Conservation (phyloP, 1,140 invertebrate genomes). For the Octopus sinensis region DNA sequence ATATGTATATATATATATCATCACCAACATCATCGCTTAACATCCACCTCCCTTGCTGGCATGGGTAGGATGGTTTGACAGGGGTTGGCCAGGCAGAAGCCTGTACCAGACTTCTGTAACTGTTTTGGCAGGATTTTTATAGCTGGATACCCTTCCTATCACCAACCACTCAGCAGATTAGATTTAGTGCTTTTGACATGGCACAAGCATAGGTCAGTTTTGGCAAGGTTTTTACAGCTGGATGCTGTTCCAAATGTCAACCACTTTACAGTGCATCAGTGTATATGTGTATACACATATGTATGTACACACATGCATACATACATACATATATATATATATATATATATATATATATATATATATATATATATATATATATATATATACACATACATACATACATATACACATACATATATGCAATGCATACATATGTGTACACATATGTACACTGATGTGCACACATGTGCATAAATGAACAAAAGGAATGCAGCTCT, state of each 20-base stretch:
- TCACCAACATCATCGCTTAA: no score
- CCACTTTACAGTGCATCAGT: background rate
- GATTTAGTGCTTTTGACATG: background rate
- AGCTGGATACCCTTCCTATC: background rate
- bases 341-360: background rate
- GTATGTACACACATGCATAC: background rate
- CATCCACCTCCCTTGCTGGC: no score
- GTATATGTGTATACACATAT: background rate
- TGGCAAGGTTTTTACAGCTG: no score
- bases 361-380: background rate
- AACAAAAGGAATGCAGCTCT: no score
- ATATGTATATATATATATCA: no score
- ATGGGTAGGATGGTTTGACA: no score
- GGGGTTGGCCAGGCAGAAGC: background rate
- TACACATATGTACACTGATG: no score
- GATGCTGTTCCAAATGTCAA: background rate
- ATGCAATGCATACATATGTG: background rate
- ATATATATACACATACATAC: background rate
- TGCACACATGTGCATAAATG: no score
- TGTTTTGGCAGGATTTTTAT: background rate
- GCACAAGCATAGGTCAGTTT: no score
- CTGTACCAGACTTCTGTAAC: background rate
- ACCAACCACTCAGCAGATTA: background rate
- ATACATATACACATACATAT: background rate
- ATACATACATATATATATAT: background rate